Evolutionary conservation across 92 coral and sea anemone genomes (phyloP).

Genomic region (Heteractis magnifica): DNA sequence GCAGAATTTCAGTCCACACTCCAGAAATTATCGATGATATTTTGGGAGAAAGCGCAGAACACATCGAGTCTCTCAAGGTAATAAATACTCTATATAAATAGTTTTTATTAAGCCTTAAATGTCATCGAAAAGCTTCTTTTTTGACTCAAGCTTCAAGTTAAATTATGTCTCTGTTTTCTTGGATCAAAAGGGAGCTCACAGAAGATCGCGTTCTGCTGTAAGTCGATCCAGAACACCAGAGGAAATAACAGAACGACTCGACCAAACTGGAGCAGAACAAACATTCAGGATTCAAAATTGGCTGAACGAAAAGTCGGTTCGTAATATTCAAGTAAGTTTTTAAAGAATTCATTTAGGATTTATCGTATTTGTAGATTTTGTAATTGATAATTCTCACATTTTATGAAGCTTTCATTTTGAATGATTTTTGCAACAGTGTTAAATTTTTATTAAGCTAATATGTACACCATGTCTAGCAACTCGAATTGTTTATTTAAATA

Average conservation of each 20-base stretch:
- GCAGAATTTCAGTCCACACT: constrained; percentile 95
- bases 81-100: neutral
- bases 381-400: neutral
- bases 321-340: constrained; percentile 76
- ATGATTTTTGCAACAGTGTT: neutral
- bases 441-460: neutral
- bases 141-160: neutral
- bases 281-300: constrained; percentile 84
- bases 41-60: constrained; percentile 58
- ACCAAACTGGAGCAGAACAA: constrained; percentile 45
- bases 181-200: constrained; percentile 30
- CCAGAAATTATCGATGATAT: constrained; percentile 76
- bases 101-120: neutral
- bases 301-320: constrained; percentile 86
- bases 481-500: too few relatives aligned
- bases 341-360: neutral
- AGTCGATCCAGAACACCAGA: constrained; percentile 24
- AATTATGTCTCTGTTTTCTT: neutral
- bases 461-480: too few relatives aligned
- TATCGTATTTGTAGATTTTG: neutral
- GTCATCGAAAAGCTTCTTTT: neutral
- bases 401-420: neutral
- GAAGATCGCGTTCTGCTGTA: constrained; percentile 58
- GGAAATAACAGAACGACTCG: constrained; percentile 6
- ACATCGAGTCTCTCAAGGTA: constrained; percentile 48